Percentiles rank a stretch among this genome's conserved stretches.
These are phyloP conservation scores for Mesoclemmys tuberculata DNA, from an alignment of 2,113 vertebrate genomes.

Conservation along the genomic window DNA sequence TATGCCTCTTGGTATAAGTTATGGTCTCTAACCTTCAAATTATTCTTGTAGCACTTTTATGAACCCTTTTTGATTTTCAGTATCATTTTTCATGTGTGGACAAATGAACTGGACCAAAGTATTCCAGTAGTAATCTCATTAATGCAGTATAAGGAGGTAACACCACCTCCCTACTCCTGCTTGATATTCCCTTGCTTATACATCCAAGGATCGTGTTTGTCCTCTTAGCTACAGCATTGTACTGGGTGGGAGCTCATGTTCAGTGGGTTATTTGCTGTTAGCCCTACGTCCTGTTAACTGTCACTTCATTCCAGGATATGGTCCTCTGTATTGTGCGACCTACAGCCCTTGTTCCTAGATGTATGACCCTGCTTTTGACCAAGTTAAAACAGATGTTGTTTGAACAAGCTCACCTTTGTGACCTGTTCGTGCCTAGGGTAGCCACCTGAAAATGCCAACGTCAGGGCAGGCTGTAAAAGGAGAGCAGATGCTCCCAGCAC, in stretches of 20 bases:
- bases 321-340: not conserved
- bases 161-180: not conserved
- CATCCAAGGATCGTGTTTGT: fast-evolving
- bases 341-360: not conserved
- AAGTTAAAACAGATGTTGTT: not conserved
- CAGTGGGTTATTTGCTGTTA: not conserved
- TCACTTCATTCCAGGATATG: not conserved
- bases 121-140: not conserved
- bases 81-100: not conserved
- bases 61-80: not conserved
- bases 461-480: no score
- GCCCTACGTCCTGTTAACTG: not conserved
- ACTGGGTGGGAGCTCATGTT: not conserved
- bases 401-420: not conserved
- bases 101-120: not conserved
- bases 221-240: not conserved
- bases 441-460: no score
- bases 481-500: no score
- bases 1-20: not conserved
- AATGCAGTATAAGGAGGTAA: not conserved
- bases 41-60: slow-evolving; percentile 11
- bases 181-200: not conserved
- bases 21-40: not conserved
- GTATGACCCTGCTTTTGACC: not conserved
- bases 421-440: no score